phyloP scores from a whole-genome alignment of 2,113 vertebrate genomes.

The Microtus oregoni region DNA sequence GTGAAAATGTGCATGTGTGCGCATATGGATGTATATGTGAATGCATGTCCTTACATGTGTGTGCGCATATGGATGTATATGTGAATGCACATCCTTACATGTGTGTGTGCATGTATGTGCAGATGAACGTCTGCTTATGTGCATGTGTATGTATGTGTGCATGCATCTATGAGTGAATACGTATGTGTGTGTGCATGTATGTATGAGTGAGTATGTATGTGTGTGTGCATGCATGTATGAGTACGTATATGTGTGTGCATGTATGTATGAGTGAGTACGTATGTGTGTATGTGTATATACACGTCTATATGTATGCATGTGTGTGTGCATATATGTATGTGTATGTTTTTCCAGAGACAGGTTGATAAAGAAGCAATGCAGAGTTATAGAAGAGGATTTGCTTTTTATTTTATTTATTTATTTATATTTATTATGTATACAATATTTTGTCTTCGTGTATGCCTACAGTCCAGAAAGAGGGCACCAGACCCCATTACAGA shows the following conservation, averaged over 20 bases:
- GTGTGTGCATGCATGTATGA: not conserved
- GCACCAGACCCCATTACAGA: too few relatives aligned
- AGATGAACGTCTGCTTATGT: too few relatives aligned
- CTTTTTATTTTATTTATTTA: not conserved
- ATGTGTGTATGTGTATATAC: not conserved
- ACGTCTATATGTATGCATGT: not conserved
- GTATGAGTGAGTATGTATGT: not conserved
- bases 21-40: not conserved
- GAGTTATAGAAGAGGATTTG: not conserved
- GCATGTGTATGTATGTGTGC: not conserved
- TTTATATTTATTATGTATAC: too few relatives aligned
- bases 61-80: too few relatives aligned
- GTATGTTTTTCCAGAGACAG: not conserved
- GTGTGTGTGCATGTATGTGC: not conserved
- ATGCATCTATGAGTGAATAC: not conserved
- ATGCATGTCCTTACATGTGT: not conserved
- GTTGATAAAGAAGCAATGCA: not conserved
- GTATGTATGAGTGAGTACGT: fast-evolving
- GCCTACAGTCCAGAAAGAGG: too few relatives aligned
- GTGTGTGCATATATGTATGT: not conserved
- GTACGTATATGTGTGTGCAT: too few relatives aligned
- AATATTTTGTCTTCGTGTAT: too few relatives aligned
- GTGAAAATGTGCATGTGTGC: not conserved
- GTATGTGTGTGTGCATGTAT: not conserved
- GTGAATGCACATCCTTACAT: too few relatives aligned